Conservation (phyloP, 2,113 vertebrate genomes). For the Gopherus flavomarginatus region DNA sequence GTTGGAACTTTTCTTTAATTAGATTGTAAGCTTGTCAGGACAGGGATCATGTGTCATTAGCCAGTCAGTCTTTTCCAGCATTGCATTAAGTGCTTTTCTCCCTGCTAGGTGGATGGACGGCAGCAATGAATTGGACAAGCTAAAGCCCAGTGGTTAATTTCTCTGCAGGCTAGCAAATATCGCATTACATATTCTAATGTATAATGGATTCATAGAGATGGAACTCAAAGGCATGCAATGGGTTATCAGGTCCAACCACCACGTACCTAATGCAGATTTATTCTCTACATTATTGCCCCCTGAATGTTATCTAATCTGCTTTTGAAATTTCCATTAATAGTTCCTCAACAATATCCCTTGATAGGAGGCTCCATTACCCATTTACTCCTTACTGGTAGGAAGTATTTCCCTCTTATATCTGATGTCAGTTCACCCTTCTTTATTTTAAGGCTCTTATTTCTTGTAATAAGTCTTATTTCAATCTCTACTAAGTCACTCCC, state of each 20-base stretch:
- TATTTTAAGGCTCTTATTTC: not conserved
- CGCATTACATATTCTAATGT: not conserved
- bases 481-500: not conserved
- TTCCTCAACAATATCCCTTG: not conserved
- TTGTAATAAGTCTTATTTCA: not conserved
- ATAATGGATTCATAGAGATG: conserved; percentile 18
- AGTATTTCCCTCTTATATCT: not conserved
- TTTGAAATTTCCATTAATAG: not conserved
- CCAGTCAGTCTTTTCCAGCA: conserved; percentile 29
- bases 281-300: not conserved
- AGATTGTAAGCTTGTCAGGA: conserved; percentile 11
- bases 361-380: not conserved
- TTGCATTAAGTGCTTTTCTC: conserved; percentile 11
- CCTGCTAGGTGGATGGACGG: conserved; percentile 28
- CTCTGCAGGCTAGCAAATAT: conserved; percentile 55
- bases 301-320: not conserved
- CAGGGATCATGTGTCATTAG: conserved; percentile 22
- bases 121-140: not conserved
- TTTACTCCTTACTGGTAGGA: not conserved
- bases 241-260: not conserved
- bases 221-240: not conserved
- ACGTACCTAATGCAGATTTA: not conserved
- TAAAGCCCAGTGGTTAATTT: conserved; percentile 24
- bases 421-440: not conserved
- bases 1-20: not conserved